Conservation (phyloP, 2,113 vertebrate species). For the Cololabis saira region DNA sequence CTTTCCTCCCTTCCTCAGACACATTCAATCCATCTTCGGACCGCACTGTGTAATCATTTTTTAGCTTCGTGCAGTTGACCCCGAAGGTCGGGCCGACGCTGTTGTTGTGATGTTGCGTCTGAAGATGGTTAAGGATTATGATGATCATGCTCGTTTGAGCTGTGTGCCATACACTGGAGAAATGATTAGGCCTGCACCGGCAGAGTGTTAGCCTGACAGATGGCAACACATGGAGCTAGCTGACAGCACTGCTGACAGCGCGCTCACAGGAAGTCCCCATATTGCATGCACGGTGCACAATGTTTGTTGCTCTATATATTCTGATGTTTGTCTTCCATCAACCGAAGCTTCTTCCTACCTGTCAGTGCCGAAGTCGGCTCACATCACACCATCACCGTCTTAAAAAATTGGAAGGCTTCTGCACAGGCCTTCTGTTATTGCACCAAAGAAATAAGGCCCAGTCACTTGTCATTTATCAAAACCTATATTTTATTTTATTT, state of each 20-base stretch:
- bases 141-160: conserved; percentile 69
- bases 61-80: conserved; percentile 48
- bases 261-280: conserved; percentile 64
- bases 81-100: conserved; percentile 53
- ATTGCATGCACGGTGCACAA: conserved; percentile 47
- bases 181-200: conserved; percentile 69
- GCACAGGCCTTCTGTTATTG: conserved; percentile 29
- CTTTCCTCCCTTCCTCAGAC: conserved; percentile 7
- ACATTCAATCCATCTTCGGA: conserved; percentile 12
- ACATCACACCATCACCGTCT: conserved; percentile 30
- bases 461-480: conserved; percentile 67
- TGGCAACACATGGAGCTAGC: conserved; percentile 71
- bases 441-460: conserved; percentile 36
- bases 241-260: conserved; percentile 75
- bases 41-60: conserved; percentile 35
- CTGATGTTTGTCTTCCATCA: conserved; percentile 58
- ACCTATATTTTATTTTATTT: conserved; percentile 26
- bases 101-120: conserved; percentile 42
- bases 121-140: conserved; percentile 67
- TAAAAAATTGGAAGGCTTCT: conserved; percentile 46
- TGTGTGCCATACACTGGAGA: conserved; percentile 57
- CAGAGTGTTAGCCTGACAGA: conserved; percentile 71
- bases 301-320: conserved; percentile 62
- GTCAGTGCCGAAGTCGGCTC: conserved; percentile 42
- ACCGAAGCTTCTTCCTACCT: conserved; percentile 40